phyloP scores from a whole-genome alignment of 2,888 invertebrate species.

The Nomada lathburiana region DNA sequence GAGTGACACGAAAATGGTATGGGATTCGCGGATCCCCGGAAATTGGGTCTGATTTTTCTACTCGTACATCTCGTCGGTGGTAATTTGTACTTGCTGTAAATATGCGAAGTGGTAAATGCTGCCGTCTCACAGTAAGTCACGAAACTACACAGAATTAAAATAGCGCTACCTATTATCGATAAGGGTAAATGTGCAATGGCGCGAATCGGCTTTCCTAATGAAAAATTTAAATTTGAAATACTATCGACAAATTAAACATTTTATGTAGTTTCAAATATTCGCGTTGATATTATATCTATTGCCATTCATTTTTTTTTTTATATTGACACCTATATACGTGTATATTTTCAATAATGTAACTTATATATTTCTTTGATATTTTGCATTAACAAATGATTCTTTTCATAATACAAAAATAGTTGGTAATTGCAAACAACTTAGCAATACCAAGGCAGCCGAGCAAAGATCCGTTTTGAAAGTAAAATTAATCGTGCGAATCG shows the following conservation, averaged over 20 bases:
- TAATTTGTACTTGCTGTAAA: neutral
- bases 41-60: too few species aligned
- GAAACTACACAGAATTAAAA: neutral
- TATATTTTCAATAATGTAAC: neutral
- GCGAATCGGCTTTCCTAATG: neutral
- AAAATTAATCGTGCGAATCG: conserved; percentile 70
- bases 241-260: neutral
- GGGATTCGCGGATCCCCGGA: too few species aligned
- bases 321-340: too few species aligned
- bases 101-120: conserved; percentile 10
- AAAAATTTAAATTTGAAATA: neutral
- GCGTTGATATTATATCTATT: neutral
- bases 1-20: too few species aligned
- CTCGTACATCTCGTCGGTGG: too few species aligned
- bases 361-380: neutral
- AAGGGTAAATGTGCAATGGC: neutral
- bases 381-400: neutral
- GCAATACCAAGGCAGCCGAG: conserved; percentile 45
- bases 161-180: conserved; percentile 12
- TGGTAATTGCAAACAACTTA: neutral
- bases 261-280: neutral
- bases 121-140: conserved; percentile 17
- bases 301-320: neutral
- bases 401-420: neutral
- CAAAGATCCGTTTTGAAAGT: conserved; percentile 71